phyloP scores from a whole-genome alignment of 2,888 invertebrate species.

The Nomada ferruginata region DNA sequence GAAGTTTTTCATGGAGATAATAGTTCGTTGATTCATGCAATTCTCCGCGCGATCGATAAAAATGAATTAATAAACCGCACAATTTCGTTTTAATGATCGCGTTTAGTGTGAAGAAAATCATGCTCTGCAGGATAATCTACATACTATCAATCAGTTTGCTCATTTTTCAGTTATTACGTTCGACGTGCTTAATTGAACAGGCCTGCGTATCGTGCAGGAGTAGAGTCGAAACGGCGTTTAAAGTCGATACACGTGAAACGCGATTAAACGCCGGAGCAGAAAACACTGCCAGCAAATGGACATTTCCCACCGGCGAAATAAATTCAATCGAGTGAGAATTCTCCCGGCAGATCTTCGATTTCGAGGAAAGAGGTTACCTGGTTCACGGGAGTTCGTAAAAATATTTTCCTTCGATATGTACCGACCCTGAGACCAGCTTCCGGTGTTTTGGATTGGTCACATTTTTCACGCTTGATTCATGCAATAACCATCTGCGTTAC shows the following conservation, averaged over 20 bases:
- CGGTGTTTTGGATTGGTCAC: background rate
- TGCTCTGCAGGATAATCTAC: background rate
- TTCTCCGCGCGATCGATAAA: slow-evolving; percentile 16
- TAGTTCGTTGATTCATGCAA: background rate
- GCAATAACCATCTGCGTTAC: background rate
- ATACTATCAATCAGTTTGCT: background rate
- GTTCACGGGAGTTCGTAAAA: background rate
- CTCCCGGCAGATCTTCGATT: no score
- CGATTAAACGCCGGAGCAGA: background rate
- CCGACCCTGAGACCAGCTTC: background rate
- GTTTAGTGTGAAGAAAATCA: slow-evolving; percentile 28
- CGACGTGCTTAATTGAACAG: slow-evolving; percentile 34
- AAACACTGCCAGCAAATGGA: background rate
- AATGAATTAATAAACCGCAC: slow-evolving; percentile 48
- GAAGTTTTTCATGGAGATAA: slow-evolving; percentile 20
- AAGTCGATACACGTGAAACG: background rate
- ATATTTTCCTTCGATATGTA: background rate
- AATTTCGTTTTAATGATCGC: slow-evolving; percentile 42
- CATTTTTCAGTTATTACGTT: slow-evolving; percentile 43
- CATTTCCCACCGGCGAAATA: background rate
- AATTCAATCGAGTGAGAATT: background rate
- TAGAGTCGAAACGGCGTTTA: background rate
- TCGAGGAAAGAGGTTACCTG: background rate
- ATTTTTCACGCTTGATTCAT: background rate
- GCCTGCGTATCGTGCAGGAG: background rate